Percentiles rank a stretch among this genome's conserved stretches.
These are phyloP conservation scores for Trachythela sp. DNA, from an alignment of 64 coral and sea anemone genomes.

Conservation along the genomic window DNA sequence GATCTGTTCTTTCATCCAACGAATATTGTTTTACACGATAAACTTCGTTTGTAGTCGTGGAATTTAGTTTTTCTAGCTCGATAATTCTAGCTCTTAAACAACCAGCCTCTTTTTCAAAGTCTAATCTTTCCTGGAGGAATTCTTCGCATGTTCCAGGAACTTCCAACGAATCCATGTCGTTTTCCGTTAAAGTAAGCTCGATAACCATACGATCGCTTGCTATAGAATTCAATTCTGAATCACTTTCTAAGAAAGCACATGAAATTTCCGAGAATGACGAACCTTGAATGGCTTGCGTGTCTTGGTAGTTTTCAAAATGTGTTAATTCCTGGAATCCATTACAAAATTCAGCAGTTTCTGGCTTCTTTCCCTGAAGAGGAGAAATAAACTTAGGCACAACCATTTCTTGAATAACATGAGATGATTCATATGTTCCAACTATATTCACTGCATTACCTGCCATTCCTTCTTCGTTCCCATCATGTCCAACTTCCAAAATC, in stretches of 20 bases:
- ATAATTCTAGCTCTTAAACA: background rate
- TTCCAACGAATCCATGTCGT: background rate
- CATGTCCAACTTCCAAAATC: background rate
- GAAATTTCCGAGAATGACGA: background rate
- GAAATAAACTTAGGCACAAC: background rate
- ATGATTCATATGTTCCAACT: too few relatives aligned
- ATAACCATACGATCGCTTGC: background rate
- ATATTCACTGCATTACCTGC: background rate
- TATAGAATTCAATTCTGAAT: too few relatives aligned
- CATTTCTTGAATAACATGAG: too few relatives aligned
- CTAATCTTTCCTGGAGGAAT: background rate
- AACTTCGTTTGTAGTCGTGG: background rate
- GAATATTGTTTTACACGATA: background rate
- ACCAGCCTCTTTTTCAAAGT: background rate
- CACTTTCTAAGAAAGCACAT: background rate
- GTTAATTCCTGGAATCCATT: background rate
- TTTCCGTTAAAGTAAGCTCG: background rate
- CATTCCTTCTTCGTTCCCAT: background rate
- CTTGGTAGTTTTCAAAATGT: background rate
- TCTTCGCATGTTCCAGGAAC: background rate
- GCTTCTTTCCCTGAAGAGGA: background rate
- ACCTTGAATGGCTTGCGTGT: background rate
- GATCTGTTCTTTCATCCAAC: background rate
- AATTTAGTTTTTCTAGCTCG: background rate
- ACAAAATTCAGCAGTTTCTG: background rate